These are phyloP conservation scores for Cyphomyrus discorhynchus DNA, from an alignment of 2,113 vertebrate species.

Conservation along the genomic window DNA sequence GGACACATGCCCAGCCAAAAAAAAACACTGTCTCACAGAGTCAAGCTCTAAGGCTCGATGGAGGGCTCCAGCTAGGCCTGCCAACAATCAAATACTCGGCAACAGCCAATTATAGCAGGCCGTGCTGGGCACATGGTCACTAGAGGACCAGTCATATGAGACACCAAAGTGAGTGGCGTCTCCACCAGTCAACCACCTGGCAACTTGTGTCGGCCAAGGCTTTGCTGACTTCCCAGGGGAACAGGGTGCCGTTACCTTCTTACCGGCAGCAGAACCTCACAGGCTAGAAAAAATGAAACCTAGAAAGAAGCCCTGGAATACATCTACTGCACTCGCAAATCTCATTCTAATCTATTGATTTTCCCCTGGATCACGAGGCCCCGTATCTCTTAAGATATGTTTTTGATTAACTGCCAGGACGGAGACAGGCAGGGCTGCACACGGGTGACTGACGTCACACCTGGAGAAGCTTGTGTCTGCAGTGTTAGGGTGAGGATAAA, in stretches of 20 bases:
- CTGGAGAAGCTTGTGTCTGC: neutral
- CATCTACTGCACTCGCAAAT: neutral
- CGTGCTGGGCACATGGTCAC: neutral
- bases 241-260: neutral
- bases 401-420: neutral
- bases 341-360: neutral
- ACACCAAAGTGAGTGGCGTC: neutral
- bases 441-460: neutral
- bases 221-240: neutral
- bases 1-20: neutral
- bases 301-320: neutral
- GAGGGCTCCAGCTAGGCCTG: neutral
- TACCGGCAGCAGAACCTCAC: neutral
- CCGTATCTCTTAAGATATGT: neutral
- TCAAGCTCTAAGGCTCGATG: neutral
- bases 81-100: neutral
- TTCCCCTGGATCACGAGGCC: neutral
- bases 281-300: neutral
- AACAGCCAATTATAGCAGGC: neutral
- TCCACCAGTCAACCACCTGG: neutral
- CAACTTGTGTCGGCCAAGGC: neutral
- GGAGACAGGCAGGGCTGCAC: neutral
- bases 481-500: neutral
- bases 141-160: neutral
- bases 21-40: neutral